Base-by-base conservation (phyloP, 2,797 vertebrate species). In the Acomys russatus region DNA sequence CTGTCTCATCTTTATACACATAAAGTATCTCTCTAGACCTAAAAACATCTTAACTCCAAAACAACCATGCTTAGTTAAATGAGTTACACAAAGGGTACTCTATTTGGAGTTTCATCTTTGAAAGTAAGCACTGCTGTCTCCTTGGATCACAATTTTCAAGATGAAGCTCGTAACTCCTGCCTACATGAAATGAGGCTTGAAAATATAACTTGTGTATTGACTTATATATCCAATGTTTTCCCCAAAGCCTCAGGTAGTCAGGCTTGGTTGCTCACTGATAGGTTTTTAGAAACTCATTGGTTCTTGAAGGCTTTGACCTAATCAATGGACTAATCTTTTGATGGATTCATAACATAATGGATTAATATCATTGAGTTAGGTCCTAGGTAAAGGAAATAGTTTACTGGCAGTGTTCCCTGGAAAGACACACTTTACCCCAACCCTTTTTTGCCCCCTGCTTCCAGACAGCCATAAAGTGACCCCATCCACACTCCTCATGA, bases 81-180 rank as follows among this genome's bases (percentile, higher is more conserved):
- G 82, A 94, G 59, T 76, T 28, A 63, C 22, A 23, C 5, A 76
- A 20, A 95, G 30, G 23, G 6, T 74, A 30, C 59, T 38, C 14
- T 68, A 49, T 61, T 89, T 78, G 35, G 33, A 77, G 15, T 79
- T 93, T 64, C 14, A 23, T 74, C 64, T 92, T 96, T 74, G 35
- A 84, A 93, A 95, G 80, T 22, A 88, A 95, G 18, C 10, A 28
- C 7, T 66, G 83, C 51, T 79, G 22, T 0, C n/a, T 25, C 23
- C 33, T 6, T 30, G 15, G 87, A 49, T 84, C 23, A 51, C 3
- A 9, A 35, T 61, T 38, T 91, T 73, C 76, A 90, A 83, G 91
- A 85, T 76, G 44, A 96, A n/a, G 9, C 6, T 92, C 82, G 20
- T 76, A 59, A 84, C 86, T 56, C 38, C n/a, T 80, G 33, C 12